Evolutionary conservation across 1,140 invertebrate genomes (phyloP).

Genomic region (Scaptodrosophila lebanonensis): DNA sequence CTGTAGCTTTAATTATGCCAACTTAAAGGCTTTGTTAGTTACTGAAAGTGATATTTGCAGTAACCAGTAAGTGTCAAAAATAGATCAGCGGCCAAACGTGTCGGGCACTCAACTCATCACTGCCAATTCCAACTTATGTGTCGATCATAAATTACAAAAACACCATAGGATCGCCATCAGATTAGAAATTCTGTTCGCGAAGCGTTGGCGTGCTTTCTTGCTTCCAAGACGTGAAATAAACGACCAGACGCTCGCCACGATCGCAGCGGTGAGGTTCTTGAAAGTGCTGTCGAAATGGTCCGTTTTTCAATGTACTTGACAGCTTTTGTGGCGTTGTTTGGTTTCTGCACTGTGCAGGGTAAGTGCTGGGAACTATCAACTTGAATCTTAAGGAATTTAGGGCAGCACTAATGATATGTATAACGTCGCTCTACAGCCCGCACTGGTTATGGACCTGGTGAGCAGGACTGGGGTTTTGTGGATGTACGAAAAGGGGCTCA

Average conservation of each 20-base stretch:
- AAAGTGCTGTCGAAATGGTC: conserved; percentile 28
- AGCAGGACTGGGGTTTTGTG: conserved; percentile 85
- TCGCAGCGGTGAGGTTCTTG: conserved; percentile 32
- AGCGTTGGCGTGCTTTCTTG: conserved; percentile 22
- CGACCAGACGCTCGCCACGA: conserved; percentile 49
- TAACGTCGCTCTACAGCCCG: conserved; percentile 22
- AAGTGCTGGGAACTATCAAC: no score
- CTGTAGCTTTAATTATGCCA: conserved; percentile 11
- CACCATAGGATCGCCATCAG: conserved; percentile 18
- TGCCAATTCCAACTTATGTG: conserved; percentile 12
- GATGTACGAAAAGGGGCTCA: conserved; percentile 84
- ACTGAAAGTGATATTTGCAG: conserved; percentile 23
- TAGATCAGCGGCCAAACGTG: conserved; percentile 16
- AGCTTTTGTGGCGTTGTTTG: conserved; percentile 28
- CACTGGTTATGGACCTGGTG: conserved; percentile 79
- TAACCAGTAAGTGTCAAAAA: conserved; percentile 13
- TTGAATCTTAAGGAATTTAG: conserved; percentile 5
- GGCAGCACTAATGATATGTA: no score
- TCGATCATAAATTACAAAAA: conserved; percentile 32
- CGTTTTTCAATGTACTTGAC: conserved; percentile 29
- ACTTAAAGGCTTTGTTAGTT: conserved; percentile 31
- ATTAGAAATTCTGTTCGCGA: conserved; percentile 47
- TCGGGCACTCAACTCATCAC: conserved; percentile 25
- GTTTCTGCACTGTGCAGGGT: conserved; percentile 40
- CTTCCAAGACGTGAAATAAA: conserved; percentile 4